A percentile compares a stretch with the other conserved stretches of the same genome.
Conservation (phyloP, 2,888 invertebrate genomes). For the Brachynemurus nebulosus region DNA sequence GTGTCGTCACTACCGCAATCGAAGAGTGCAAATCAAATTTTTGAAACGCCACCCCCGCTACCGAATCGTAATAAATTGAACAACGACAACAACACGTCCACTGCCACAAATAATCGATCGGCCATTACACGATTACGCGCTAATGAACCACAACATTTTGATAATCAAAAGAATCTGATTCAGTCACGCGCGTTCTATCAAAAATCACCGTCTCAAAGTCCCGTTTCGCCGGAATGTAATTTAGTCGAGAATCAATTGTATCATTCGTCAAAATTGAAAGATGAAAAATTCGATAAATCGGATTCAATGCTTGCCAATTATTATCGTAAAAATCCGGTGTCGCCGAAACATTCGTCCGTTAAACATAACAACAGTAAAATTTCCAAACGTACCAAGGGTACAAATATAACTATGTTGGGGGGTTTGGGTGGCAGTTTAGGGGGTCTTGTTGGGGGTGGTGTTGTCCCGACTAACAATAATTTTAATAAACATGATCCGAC, state of each 20-base stretch:
- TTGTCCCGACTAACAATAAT: not conserved
- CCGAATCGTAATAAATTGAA: conserved; percentile 35
- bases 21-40: conserved; percentile 17
- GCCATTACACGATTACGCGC: conserved; percentile 10
- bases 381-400: not conserved
- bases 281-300: not conserved
- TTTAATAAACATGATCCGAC: not conserved
- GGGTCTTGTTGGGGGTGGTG: not conserved
- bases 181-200: not conserved
- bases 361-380: not conserved
- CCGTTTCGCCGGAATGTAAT: not conserved
- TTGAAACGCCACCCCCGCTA: conserved; percentile 34
- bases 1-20: conserved; percentile 20
- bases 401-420: not conserved
- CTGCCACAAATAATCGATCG: conserved; percentile 5
- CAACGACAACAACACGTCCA: conserved; percentile 6
- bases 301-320: not conserved
- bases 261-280: conserved; percentile 3
- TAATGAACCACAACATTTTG: conserved; percentile 5
- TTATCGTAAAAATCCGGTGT: not conserved
- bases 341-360: not conserved
- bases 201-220: not conserved
- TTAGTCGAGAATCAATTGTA: conserved; percentile 8
- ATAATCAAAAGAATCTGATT: conserved; percentile 5
- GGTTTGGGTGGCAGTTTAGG: no score